Evolutionary conservation across 2,113 vertebrate species (phyloP).

Genomic region (Plotosus lineatus): DNA sequence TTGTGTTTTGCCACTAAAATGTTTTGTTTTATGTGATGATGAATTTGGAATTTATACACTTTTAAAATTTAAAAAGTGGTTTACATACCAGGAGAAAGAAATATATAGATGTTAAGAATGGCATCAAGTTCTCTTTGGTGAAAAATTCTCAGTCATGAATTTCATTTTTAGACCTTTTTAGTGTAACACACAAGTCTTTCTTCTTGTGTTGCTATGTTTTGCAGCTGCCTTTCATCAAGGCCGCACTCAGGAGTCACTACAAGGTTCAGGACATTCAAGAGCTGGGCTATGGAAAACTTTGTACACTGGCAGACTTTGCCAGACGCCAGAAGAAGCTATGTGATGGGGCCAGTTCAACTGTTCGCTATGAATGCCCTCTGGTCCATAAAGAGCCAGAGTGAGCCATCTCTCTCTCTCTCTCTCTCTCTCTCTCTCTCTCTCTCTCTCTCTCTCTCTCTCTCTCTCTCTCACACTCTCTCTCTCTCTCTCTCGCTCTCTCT

Average conservation of each 20-base stretch:
- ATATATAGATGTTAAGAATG: neutral
- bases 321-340: constrained; percentile 60
- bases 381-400: constrained; percentile 63
- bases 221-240: constrained; percentile 69
- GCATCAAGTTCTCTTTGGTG: neutral
- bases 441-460: neutral
- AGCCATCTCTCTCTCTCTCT: neutral
- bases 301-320: constrained; percentile 61
- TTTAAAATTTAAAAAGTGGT: neutral
- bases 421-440: neutral
- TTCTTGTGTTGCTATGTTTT: neutral
- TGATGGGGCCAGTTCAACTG: constrained; percentile 54
- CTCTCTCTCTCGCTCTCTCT: neutral
- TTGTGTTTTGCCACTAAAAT: neutral
- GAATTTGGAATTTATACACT: neutral
- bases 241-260: constrained; percentile 71
- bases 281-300: constrained; percentile 70
- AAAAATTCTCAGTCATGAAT: neutral
- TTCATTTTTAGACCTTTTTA: neutral
- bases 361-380: constrained; percentile 69
- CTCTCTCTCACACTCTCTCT: neutral
- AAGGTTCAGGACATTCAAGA: constrained; percentile 69
- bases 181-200: neutral
- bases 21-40: neutral
- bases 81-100: neutral